A percentile compares a stretch with the other conserved stretches of the same genome.
These are phyloP conservation scores for Holacanthus passer DNA, from an alignment of 2,113 vertebrate species.

Conservation along the genomic window DNA sequence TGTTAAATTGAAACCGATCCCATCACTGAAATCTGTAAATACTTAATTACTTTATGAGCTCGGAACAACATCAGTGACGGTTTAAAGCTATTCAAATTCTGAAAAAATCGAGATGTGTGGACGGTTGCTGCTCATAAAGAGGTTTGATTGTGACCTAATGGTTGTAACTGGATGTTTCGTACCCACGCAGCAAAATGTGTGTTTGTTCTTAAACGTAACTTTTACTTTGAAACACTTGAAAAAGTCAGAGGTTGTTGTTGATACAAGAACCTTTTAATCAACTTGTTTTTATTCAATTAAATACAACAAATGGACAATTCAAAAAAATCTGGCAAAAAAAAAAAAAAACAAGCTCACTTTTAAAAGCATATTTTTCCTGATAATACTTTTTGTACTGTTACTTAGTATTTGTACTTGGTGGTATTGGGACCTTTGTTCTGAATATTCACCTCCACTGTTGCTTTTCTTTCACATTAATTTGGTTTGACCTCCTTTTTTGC, in stretches of 20 bases:
- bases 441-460: no score
- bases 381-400: no score
- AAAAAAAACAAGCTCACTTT: no score
- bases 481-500: neutral
- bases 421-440: no score
- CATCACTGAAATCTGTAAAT: slow-evolving; percentile 14
- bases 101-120: slow-evolving; percentile 13
- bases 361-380: no score
- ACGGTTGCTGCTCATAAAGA: neutral
- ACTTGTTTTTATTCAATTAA: neutral
- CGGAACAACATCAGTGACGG: slow-evolving; percentile 1
- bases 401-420: no score
- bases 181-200: neutral
- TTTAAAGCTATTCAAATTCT: slow-evolving; percentile 21
- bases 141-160: neutral
- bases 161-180: neutral
- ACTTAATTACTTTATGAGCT: slow-evolving; percentile 37
- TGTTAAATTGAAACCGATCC: slow-evolving; percentile 35
- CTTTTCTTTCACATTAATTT: neutral
- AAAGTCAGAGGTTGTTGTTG: no score
- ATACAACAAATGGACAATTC: no score
- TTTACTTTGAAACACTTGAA: neutral
- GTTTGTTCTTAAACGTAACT: neutral
- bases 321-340: no score
- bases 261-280: no score